Evolutionary conservation across 2,888 invertebrate genomes (phyloP).

Genomic region (Leistus spinibarbis): DNA sequence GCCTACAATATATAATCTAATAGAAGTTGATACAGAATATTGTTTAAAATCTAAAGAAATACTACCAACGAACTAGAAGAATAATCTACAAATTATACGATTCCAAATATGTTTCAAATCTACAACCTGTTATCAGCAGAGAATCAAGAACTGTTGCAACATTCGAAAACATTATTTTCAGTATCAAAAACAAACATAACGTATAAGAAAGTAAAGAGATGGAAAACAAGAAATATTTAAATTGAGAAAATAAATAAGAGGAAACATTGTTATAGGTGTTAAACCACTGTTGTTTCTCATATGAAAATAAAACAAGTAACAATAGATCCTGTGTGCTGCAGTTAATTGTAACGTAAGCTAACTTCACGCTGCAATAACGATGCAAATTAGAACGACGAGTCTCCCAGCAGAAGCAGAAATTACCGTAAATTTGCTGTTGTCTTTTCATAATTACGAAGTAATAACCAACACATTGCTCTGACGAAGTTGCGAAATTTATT

Average conservation of each 20-base stretch:
- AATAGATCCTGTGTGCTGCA: not conserved
- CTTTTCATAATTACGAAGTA: not conserved
- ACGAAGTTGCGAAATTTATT: not conserved
- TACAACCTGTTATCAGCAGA: too few species aligned
- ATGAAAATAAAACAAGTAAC: conserved; percentile 21
- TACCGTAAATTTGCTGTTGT: not conserved
- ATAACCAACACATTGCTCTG: not conserved
- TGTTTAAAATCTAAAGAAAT: too few species aligned
- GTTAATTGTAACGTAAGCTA: conserved; percentile 30
- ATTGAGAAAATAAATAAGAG: not conserved
- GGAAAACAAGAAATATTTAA: not conserved
- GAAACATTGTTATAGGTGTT: not conserved
- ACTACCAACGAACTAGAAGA: too few species aligned
- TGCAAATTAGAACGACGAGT: conserved; percentile 26
- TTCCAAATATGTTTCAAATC: too few species aligned
- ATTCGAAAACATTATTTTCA: too few species aligned
- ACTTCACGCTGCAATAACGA: conserved; percentile 23
- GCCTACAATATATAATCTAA: too few species aligned
- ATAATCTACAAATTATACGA: too few species aligned
- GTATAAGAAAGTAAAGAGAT: too few species aligned
- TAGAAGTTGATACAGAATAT: too few species aligned
- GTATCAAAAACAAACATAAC: too few species aligned
- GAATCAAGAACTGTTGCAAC: too few species aligned
- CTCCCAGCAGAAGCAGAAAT: not conserved
- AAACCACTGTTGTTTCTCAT: conserved; percentile 15